Percentiles rank a stretch among this genome's conserved stretches.
phyloP scores from a whole-genome alignment of 2,888 invertebrate genomes.

The Zhuqinia jingwanae region DNA sequence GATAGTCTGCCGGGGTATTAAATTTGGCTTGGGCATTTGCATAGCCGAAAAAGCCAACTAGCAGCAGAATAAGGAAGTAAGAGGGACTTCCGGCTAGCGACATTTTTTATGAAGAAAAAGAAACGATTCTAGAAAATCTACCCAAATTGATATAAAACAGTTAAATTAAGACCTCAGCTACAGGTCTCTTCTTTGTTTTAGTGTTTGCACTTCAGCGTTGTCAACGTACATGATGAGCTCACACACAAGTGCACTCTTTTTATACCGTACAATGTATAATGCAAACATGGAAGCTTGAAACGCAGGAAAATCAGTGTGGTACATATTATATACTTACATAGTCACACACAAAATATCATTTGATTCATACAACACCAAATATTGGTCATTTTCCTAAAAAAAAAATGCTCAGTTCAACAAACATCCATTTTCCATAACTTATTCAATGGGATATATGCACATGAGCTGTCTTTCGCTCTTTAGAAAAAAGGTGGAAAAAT shows the following conservation, averaged over 20 bases:
- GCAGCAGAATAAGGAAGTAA: slow-evolving; percentile 21
- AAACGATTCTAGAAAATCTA: neutral
- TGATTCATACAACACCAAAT: too few species aligned
- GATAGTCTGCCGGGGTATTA: neutral
- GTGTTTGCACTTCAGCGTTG: neutral
- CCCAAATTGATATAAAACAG: too few species aligned
- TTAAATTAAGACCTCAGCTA: slow-evolving; percentile 22
- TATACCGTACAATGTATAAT: slow-evolving; percentile 7
- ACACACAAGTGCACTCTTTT: neutral
- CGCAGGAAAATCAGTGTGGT: too few species aligned
- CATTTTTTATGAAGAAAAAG: slow-evolving; percentile 17
- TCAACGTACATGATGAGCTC: slow-evolving; percentile 8
- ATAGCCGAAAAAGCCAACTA: neutral
- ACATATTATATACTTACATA: too few species aligned
- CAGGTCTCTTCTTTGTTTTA: slow-evolving; percentile 27
- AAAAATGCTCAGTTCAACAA: too few species aligned
- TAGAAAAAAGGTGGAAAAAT: neutral
- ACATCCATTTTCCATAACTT: too few species aligned
- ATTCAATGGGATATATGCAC: too few species aligned
- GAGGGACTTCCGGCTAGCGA: neutral
- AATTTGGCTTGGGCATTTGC: neutral
- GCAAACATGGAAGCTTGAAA: too few species aligned
- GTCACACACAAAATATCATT: too few species aligned
- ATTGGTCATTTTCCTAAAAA: too few species aligned
- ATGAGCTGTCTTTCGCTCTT: neutral